Percentiles rank a stretch among this genome's conserved stretches.
Evolutionary conservation across 2,888 invertebrate genomes (phyloP).

Genomic region (Plagodis dolabraria): DNA sequence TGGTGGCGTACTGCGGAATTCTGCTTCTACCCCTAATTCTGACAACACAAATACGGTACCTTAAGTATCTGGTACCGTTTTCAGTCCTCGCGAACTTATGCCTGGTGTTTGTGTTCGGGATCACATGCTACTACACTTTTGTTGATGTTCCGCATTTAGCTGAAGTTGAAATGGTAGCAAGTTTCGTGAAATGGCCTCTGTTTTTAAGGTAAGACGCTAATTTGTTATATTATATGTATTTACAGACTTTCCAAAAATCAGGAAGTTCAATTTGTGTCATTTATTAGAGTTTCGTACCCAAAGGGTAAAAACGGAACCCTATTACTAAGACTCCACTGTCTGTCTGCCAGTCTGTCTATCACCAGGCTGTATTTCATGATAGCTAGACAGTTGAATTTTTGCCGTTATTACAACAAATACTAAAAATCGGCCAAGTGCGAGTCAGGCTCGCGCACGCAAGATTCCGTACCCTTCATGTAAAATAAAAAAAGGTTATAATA

Average conservation of each 20-base stretch:
- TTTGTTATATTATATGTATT: not conserved
- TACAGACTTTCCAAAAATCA: not conserved
- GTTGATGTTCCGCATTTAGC: constrained; percentile 62
- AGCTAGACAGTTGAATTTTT: too few species aligned
- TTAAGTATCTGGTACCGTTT: constrained; percentile 94
- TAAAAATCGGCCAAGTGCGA: too few species aligned
- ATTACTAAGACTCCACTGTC: too few species aligned
- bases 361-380: too few species aligned
- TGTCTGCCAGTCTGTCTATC: too few species aligned
- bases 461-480: too few species aligned
- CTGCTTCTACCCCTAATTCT: constrained; percentile 88
- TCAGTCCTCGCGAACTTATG: constrained; percentile 94
- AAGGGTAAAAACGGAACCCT: too few species aligned
- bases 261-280: not conserved
- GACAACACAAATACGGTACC: constrained; percentile 88
- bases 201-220: constrained; percentile 87
- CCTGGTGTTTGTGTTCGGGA: constrained; percentile 89
- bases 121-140: constrained; percentile 93
- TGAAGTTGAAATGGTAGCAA: constrained; percentile 66
- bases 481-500: too few species aligned
- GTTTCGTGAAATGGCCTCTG: constrained; percentile 88
- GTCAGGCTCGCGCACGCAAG: not conserved
- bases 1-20: constrained; percentile 87
- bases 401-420: too few species aligned
- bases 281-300: not conserved